Evolutionary conservation across 2,113 vertebrate species (phyloP), one percentile per base, ranked within the genome.

Genomic region (Coturnix japonica): DNA sequence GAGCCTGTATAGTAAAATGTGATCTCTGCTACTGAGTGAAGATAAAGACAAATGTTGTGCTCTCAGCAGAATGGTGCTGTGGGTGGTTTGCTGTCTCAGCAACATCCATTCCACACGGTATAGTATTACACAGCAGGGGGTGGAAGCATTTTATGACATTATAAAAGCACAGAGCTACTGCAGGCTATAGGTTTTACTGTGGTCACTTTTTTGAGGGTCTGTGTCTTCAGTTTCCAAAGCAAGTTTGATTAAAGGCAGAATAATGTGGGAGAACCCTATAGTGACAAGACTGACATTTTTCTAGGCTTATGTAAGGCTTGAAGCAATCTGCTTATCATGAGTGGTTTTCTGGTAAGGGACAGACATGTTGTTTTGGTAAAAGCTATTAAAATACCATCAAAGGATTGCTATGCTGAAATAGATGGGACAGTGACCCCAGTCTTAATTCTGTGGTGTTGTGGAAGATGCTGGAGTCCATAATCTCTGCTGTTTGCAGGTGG

Each of bases 401-500:
- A 66, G 39, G 59, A 86, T 28, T 57, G 37, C 23, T 37, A 49
- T 74, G 79, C 75, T 76, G 19, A 22, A 31, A 67, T 16, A 64
- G 31, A 6, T 70, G 80, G 35, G 49, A 19, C 64, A 64, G n/a
- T 77, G 66, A 65, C 31, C 28, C 57, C 20, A 46, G 44, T 30
- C 31, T 69, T 15, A 7, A 69, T 77, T 67, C 73, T 51, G 60
- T 35, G 30, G 13, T 60, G 37, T 39, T 79, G 26, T 59, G 77
- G 77, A 63, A 65, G 54, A 8, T 90, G 61, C 25, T 28, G 1
- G 19, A 65, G 19, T 31, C 2, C 46, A 39, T 71, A 30, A 71
- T 76, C 60, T 89, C 57, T 93, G 26, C 71, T 95, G 21, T 79
- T 95, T 67, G 56, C 72, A 98, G 98, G 75, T 70, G 83, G 61